These are phyloP conservation scores for Lamellibrachia satsuma DNA, from an alignment of 2,888 invertebrate genomes.

Conservation along the genomic window DNA sequence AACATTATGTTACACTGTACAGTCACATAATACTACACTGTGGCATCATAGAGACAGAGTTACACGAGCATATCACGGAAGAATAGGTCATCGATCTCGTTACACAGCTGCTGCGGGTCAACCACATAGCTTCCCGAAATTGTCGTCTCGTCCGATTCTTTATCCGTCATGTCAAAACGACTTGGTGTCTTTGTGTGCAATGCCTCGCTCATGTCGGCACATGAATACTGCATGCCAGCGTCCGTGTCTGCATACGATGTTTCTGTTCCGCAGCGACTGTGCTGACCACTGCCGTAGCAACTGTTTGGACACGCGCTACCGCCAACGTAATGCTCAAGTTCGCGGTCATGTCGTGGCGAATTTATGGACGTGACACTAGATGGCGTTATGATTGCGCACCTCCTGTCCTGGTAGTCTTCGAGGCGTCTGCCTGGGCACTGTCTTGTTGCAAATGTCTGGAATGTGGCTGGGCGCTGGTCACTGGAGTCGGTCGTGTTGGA, in stretches of 20 bases:
- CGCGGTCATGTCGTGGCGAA: neutral
- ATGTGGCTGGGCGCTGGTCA: neutral
- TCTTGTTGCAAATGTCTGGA: neutral
- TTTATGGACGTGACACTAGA: neutral
- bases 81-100: constrained; percentile 61
- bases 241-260: neutral
- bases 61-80: constrained; percentile 51
- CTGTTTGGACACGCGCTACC: neutral
- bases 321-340: neutral
- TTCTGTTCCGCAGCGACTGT: neutral
- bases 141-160: neutral
- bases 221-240: constrained; percentile 32
- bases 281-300: neutral
- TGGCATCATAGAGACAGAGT: neutral
- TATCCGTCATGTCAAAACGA: neutral
- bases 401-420: neutral
- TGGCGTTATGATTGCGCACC: neutral
- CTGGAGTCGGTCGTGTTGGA: neutral
- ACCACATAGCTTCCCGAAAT: constrained; percentile 62
- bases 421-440: neutral
- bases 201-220: constrained; percentile 32
- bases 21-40: neutral
- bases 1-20: neutral
- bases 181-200: constrained; percentile 14
- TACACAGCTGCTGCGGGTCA: constrained; percentile 60